Evolutionary conservation across 2,113 vertebrate species (phyloP), one percentile per base, ranked within the genome.

Genomic region (Beaufortia kweichowensis): DNA sequence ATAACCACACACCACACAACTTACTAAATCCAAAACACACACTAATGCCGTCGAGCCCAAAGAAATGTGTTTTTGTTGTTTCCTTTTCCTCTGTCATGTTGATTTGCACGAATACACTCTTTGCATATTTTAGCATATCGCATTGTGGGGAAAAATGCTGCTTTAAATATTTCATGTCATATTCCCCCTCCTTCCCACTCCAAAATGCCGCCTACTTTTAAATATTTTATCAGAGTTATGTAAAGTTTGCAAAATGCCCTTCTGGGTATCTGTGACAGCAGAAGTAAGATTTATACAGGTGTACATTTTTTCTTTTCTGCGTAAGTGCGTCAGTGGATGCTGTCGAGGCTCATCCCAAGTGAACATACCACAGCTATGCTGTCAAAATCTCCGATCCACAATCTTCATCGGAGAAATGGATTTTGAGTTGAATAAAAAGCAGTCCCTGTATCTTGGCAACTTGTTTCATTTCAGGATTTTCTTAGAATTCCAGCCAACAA

Each of bases 401-500:
- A 23, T 39, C 6, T n/a, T 43, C 33, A 26, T 28, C 29, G 23
- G 60, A 63, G 48, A 60, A 67, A 35, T 50, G 21, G 21, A 48
- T 35, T 53, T 73, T 26, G 56, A 63, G 56, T 6, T 35, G 26
- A 53, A 71, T 29, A 62, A 61, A 78, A 75, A 29, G 28, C 9
- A 6, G 21, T 79, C 35, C 29, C 69, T 29, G 19, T 48, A 26
- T 46, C 26, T 79, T 60, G 75, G 72, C 67, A 53, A 56, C 26
- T 5, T 11, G n/a, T 81, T 79, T 83, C 56, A 65, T 85, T 83
- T 82, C 81, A 26, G 10, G 39, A 81, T 85, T 86, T 39, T 80
- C 75, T 76, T 26, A 19, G 24, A 63, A 56, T 28, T n/a, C 5
- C 43, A 57, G 83, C 83, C 81, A 85, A 74, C 56, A 80, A 64